Percentiles rank a stretch among this genome's conserved stretches.
Conservation (phyloP, 2,888 invertebrate species). For the Mesorhabditis belari region DNA sequence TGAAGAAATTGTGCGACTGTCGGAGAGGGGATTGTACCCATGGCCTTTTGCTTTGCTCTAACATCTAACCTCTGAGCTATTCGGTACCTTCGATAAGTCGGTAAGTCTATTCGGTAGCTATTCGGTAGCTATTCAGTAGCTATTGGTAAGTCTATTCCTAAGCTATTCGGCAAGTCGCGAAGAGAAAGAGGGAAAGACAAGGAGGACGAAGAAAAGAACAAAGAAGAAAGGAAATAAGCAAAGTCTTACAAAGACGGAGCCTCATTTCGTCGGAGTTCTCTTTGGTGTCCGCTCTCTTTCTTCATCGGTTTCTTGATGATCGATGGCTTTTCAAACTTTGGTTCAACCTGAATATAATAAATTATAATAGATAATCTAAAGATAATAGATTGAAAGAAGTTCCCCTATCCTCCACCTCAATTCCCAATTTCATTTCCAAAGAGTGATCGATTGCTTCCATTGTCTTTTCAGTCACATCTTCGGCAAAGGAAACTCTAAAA, state of each 20-base stretch:
- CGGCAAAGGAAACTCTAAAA: slow-evolving; percentile 50
- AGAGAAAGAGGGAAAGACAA: too few species aligned
- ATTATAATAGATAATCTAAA: neutral
- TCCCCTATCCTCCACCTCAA: slow-evolving; percentile 18
- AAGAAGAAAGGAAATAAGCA: neutral
- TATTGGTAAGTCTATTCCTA: neutral
- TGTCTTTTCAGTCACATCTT: slow-evolving; percentile 49
- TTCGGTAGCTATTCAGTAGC: too few species aligned
- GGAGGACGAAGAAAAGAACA: too few species aligned
- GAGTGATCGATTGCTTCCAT: slow-evolving; percentile 35
- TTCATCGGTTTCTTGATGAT: slow-evolving; percentile 53
- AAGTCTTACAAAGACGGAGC: slow-evolving; percentile 47
- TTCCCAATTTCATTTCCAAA: slow-evolving; percentile 23
- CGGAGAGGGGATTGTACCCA: too few species aligned
- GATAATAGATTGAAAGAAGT: too few species aligned
- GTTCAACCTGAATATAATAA: slow-evolving; percentile 22
- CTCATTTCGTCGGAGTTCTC: slow-evolving; percentile 47
- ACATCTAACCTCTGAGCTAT: too few species aligned
- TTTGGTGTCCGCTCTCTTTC: slow-evolving; percentile 42
- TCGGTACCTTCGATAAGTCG: too few species aligned
- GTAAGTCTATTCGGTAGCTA: too few species aligned
- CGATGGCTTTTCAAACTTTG: slow-evolving; percentile 45
- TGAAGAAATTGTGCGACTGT: too few species aligned
- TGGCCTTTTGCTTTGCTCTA: too few species aligned
- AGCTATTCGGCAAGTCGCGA: too few species aligned